Evolutionary conservation across 2,113 vertebrate species (phyloP).

Genomic region (Mobula hypostoma): DNA sequence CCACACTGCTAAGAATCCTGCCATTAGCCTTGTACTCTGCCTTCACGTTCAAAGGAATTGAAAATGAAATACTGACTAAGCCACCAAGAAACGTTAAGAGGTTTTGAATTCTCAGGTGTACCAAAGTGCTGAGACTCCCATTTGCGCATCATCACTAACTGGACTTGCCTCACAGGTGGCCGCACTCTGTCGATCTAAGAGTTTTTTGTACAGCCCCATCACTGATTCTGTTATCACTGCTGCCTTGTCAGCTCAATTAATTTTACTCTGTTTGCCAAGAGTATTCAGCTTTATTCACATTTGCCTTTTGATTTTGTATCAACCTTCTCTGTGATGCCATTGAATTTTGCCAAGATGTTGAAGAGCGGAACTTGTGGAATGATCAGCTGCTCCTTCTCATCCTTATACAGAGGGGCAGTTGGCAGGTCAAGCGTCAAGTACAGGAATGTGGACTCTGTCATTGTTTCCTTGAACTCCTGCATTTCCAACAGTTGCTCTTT

Average conservation of each 20-base stretch:
- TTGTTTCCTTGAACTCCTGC: conserved; percentile 86
- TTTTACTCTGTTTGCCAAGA: not conserved
- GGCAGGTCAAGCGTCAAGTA: conserved; percentile 92
- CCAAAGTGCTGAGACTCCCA: not conserved
- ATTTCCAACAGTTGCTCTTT: conserved; percentile 81
- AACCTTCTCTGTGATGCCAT: conserved; percentile 87
- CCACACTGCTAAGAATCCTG: too few relatives aligned
- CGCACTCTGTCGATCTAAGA: too few relatives aligned
- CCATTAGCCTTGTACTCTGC: too few relatives aligned
- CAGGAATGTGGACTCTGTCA: conserved; percentile 88
- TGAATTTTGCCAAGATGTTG: conserved; percentile 94
- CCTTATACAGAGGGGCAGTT: conserved; percentile 91
- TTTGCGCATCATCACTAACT: not conserved
- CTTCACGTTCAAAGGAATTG: not conserved
- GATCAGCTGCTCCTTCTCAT: conserved; percentile 96
- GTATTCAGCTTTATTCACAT: not conserved
- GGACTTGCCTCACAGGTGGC: not conserved
- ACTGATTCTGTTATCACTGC: too few relatives aligned
- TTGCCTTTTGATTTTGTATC: not conserved
- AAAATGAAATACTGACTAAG: not conserved
- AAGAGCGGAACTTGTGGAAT: conserved; percentile 96
- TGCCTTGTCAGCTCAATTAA: not conserved
- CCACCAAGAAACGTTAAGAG: not conserved
- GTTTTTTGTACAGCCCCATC: too few relatives aligned
- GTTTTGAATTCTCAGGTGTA: not conserved